Percentiles rank a stretch among this genome's conserved stretches.
phyloP scores from a whole-genome alignment of 1,140 invertebrate genomes.

The Drosophila sproati region DNA sequence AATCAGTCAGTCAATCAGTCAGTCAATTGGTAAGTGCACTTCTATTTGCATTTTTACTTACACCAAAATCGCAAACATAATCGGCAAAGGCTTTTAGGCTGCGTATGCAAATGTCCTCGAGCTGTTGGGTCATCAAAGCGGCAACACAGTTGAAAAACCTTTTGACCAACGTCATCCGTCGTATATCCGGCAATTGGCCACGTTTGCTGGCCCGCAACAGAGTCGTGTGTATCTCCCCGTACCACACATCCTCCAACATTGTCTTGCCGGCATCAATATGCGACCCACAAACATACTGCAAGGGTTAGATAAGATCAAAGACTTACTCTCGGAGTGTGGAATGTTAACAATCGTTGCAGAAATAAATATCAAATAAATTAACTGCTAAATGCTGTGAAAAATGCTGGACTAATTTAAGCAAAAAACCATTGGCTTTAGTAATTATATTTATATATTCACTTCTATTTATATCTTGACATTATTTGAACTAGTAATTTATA shows the following conservation, averaged over 20 bases:
- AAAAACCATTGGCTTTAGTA: too few relatives aligned
- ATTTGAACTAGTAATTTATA: too few relatives aligned
- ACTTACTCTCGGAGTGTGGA: too few relatives aligned
- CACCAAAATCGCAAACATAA: slow-evolving; percentile 90
- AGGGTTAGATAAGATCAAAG: slow-evolving; percentile 12
- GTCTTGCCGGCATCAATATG: slow-evolving; percentile 87
- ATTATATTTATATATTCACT: too few relatives aligned
- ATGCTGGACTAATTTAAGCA: too few relatives aligned
- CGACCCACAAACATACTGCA: slow-evolving; percentile 82
- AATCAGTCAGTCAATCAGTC: not conserved
- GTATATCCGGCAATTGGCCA: slow-evolving; percentile 89
- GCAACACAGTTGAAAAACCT: slow-evolving; percentile 94
- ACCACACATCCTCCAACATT: slow-evolving; percentile 87
- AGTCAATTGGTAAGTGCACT: not conserved
- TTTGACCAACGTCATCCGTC: slow-evolving; percentile 88
- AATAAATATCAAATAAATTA: not conserved
- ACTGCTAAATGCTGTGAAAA: too few relatives aligned
- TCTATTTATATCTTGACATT: too few relatives aligned
- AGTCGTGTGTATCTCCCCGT: slow-evolving; percentile 87
- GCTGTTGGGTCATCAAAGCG: slow-evolving; percentile 93
- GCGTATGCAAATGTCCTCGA: slow-evolving; percentile 91
- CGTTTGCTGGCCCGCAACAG: slow-evolving; percentile 90
- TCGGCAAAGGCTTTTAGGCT: slow-evolving; percentile 92
- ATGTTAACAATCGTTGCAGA: not conserved
- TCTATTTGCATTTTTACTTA: slow-evolving; percentile 79